These are phyloP conservation scores for Rugalucina vietnamica DNA, from an alignment of 2,888 invertebrate species.

Conservation along the genomic window DNA sequence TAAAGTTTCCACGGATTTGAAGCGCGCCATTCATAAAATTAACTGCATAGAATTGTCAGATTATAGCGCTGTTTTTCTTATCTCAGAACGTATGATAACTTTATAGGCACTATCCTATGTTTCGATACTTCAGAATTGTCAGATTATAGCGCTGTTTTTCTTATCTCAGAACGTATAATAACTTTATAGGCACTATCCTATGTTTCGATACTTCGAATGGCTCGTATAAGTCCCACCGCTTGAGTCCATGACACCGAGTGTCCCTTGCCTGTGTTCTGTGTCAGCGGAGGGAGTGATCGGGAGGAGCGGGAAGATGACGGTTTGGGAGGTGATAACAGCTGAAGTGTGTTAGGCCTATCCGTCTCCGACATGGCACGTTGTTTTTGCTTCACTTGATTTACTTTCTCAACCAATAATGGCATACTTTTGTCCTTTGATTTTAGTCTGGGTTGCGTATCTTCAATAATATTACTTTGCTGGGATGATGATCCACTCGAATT, in stretches of 20 bases:
- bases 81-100: no score
- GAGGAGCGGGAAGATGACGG: constrained; percentile 59
- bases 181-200: no score
- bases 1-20: no score
- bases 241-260: constrained; percentile 65
- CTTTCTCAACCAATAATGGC: constrained; percentile 56
- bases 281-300: constrained; percentile 56
- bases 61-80: no score
- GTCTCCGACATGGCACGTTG: constrained; percentile 16
- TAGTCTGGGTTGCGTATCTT: constrained; percentile 26
- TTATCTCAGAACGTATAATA: no score
- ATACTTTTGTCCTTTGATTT: constrained; percentile 61
- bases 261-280: constrained; percentile 31
- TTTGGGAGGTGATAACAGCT: constrained; percentile 42
- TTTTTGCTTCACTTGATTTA: constrained; percentile 50
- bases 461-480: not conserved
- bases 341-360: not conserved
- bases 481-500: constrained; percentile 10
- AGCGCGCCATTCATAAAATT: no score
- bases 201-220: constrained; percentile 62
- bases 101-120: no score
- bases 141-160: no score
- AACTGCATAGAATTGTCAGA: no score
- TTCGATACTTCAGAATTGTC: no score
- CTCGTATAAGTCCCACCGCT: constrained; percentile 65